Conservation (phyloP, 2,888 invertebrate genomes). For the Pediacus dermestoides region DNA sequence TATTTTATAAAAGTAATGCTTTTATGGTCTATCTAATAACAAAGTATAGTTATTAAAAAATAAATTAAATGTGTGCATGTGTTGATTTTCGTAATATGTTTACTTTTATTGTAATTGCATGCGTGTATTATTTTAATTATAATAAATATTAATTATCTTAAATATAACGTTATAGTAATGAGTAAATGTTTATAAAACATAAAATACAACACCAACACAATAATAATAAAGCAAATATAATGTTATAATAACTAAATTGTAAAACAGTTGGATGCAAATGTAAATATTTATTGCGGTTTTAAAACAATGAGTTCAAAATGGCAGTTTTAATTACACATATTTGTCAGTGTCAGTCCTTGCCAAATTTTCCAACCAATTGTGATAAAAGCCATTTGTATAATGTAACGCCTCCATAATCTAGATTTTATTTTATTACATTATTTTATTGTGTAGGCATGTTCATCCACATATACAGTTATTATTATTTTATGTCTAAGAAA, state of each 20-base stretch:
- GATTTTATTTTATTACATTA: slow-evolving; percentile 23
- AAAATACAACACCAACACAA: slow-evolving; percentile 22
- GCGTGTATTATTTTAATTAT: not conserved
- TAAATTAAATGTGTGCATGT: no score
- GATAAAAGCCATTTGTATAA: slow-evolving; percentile 24
- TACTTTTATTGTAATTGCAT: no score
- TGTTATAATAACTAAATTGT: slow-evolving; percentile 27
- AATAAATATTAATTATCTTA: not conserved
- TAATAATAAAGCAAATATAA: slow-evolving; percentile 22
- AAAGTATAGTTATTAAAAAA: no score
- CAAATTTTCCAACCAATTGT: slow-evolving; percentile 30
- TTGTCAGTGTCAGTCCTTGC: slow-evolving; percentile 30
- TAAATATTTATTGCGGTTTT: slow-evolving; percentile 27
- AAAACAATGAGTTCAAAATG: no score
- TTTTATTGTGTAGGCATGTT: no score
- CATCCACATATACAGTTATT: no score
- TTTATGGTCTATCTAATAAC: no score
- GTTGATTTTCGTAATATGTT: no score
- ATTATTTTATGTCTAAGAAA: no score
- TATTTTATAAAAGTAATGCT: no score
- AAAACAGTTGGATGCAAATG: slow-evolving; percentile 22
- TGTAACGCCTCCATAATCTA: slow-evolving; percentile 21
- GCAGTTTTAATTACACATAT: no score
- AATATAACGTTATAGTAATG: slow-evolving; percentile 18
- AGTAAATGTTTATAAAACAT: slow-evolving; percentile 25